Evolutionary conservation across 1,140 invertebrate species (phyloP), one percentile per base, ranked within the genome.

Genomic region (Nixonia krombeini): DNA sequence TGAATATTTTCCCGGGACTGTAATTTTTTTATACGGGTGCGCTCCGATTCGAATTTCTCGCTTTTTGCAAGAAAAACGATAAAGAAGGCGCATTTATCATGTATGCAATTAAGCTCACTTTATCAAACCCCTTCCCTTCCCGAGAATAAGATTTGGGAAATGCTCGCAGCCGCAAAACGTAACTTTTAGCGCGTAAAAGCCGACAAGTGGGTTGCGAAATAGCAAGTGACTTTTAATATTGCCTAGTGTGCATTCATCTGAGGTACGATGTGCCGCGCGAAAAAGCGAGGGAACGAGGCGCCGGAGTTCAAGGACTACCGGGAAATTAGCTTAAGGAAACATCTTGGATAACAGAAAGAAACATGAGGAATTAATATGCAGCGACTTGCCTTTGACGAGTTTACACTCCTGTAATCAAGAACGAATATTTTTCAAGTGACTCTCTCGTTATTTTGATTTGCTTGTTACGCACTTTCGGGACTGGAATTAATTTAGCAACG

Each of bases 221-320:
- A 8, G 13, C 57, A 52, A 66, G 57, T 42, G 57, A 64, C 44
- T 70, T 73, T 73, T 57, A 73, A 73, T 55, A 67, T 67, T 52
- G 52, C 58, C 47, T 70, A 73, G 64, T 64, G 63, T 15, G 44
- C 61, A 33, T 50, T 66, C 61, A 57, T 55, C 45, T 57, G 53
- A 53, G 33, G 45, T 44, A 51, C 46, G 41, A 45, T 33, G 45
- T 41, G 49, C 33, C 52, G 47, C 46, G 61, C 29, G 18, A 64
- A 56, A 18, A 53, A 53, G 29, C 9, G 29, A 46, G 44, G 50
- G 50, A 57, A 29, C 35, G 44, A 37, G 29, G 49, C 42, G 49
- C 37, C 52, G 53, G 58, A 65, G 62, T 65, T 65, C 41, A 47
- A 58, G 35, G 17, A 28, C 38, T 65, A 53, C 38, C 25, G 42